phyloP scores from a whole-genome alignment of 2,888 invertebrate genomes.

The Sphaeridia pumilis region DNA sequence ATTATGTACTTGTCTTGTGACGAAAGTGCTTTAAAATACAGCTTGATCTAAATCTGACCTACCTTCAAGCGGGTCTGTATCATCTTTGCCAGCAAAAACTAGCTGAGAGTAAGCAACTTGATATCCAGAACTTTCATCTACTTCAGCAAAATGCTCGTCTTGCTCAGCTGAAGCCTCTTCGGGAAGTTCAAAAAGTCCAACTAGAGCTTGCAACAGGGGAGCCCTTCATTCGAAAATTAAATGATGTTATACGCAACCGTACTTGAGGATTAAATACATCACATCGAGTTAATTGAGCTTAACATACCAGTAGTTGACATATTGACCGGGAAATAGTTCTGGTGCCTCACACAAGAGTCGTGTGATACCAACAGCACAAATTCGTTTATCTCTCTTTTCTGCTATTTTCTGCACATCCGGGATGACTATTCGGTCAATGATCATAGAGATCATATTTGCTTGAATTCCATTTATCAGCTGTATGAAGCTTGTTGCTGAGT shows the following conservation, averaged over 20 bases:
- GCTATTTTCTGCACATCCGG: slow-evolving; percentile 76
- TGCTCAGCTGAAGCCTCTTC: slow-evolving; percentile 61
- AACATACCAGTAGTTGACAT: slow-evolving; percentile 47
- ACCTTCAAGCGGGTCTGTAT: slow-evolving; percentile 64
- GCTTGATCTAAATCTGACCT: slow-evolving; percentile 18
- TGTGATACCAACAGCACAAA: slow-evolving; percentile 79
- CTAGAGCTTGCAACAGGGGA: slow-evolving; percentile 53
- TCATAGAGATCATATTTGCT: slow-evolving; percentile 86
- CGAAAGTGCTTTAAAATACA: not conserved
- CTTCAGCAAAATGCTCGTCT: slow-evolving; percentile 71
- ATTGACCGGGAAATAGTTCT: slow-evolving; percentile 54
- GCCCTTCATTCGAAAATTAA: slow-evolving; percentile 42
- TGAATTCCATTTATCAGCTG: slow-evolving; percentile 76
- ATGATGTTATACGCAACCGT: not conserved
- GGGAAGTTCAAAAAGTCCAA: slow-evolving; percentile 80
- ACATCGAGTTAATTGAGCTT: slow-evolving; percentile 3
- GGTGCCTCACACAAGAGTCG: slow-evolving; percentile 70
- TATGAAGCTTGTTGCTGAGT: slow-evolving; percentile 61
- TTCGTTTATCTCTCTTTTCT: slow-evolving; percentile 71
- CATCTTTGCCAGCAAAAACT: slow-evolving; percentile 64
- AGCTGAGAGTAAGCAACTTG: slow-evolving; percentile 80
- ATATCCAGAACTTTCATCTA: slow-evolving; percentile 66
- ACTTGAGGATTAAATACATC: not conserved
- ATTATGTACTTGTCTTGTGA: not conserved
- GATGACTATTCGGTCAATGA: slow-evolving; percentile 76